phyloP scores from a whole-genome alignment of 92 coral and sea anemone genomes.

The Phenganax marumi region DNA sequence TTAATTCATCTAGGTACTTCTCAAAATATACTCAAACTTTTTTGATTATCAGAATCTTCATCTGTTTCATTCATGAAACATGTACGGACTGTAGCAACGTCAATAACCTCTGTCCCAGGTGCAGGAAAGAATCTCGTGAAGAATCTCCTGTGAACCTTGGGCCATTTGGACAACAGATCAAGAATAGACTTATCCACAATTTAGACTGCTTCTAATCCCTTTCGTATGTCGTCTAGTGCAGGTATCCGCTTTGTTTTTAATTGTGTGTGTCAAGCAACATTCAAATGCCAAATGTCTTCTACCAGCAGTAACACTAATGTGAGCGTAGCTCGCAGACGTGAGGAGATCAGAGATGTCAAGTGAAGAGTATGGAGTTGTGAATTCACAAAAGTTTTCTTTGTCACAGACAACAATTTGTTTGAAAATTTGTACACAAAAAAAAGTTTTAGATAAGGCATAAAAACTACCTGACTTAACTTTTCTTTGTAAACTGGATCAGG shows the following conservation, averaged over 20 bases:
- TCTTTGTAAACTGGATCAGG: slow-evolving; percentile 46
- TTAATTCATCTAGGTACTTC: no score
- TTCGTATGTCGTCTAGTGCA: slow-evolving; percentile 43
- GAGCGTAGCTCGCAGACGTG: slow-evolving; percentile 35
- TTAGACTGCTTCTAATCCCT: slow-evolving; percentile 28
- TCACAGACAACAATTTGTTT: background rate
- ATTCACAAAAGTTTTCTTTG: background rate
- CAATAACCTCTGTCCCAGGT: background rate
- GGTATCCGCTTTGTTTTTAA: slow-evolving; percentile 35
- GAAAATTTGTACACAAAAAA: background rate
- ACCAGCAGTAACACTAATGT: slow-evolving; percentile 16
- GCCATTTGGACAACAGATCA: slow-evolving; percentile 29
- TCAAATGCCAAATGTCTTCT: slow-evolving; percentile 39
- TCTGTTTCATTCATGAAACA: no score
- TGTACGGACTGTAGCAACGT: no score
- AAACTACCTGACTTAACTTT: no score
- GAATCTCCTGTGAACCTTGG: slow-evolving; percentile 13
- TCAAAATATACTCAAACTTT: no score
- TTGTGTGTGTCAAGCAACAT: slow-evolving; percentile 35
- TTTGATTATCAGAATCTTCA: no score
- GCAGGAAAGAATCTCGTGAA: slow-evolving; percentile 39
- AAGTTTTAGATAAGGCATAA: no score
- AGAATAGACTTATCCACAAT: slow-evolving; percentile 31
- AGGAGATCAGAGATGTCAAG: slow-evolving; percentile 30
- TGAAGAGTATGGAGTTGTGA: background rate